Conservation (phyloP, 2,113 vertebrate genomes). For the Calidris pugnax region DNA sequence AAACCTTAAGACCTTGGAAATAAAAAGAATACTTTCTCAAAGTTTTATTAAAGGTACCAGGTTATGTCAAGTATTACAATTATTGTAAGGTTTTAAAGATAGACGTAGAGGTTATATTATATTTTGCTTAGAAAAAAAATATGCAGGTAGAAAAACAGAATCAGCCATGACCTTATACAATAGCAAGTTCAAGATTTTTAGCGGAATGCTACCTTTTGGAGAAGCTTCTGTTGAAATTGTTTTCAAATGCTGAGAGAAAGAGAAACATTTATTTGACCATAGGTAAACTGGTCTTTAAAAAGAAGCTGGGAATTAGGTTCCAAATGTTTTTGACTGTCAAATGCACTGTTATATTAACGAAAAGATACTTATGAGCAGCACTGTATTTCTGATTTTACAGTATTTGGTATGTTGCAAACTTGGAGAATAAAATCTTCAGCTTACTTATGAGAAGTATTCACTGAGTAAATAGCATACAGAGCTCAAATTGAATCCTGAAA, state of each 20-base stretch:
- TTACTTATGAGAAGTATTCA: neutral
- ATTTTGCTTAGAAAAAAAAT: neutral
- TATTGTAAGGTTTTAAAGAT: neutral
- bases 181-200: neutral
- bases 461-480: neutral
- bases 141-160: neutral
- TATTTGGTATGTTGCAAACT: neutral
- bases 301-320: neutral
- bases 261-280: neutral
- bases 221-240: neutral
- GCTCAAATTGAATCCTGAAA: neutral
- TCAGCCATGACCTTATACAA: neutral
- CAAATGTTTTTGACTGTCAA: neutral
- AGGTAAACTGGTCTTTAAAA: neutral
- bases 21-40: neutral
- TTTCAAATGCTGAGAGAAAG: neutral
- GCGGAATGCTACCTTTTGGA: neutral
- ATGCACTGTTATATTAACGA: neutral
- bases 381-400: neutral
- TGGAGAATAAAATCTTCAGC: neutral
- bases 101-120: neutral
- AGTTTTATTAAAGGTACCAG: neutral
- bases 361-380: neutral
- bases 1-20: neutral
- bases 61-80: neutral